Evolutionary conservation across 2,113 vertebrate species (phyloP), one percentile per base, ranked within the genome.

Genomic region (Paracanthobrama guichenoti): DNA sequence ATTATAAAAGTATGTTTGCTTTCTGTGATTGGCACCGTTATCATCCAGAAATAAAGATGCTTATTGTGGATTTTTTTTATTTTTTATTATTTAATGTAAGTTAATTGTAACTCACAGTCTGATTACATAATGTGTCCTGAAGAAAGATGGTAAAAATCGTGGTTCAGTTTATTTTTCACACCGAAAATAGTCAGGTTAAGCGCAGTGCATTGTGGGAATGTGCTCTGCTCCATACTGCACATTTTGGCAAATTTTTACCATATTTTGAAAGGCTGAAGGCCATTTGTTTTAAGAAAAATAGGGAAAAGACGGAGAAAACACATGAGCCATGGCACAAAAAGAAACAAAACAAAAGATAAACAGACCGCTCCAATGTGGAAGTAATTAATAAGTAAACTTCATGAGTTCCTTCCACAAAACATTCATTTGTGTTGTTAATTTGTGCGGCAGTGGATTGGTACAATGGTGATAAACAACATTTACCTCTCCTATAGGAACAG

Each of bases 391-490:
- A 44, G 67, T n/a, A 24, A 72, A 72, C 69, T 72, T 46, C 11
- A 31, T 24, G 6, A 72, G 22, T 44, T 67, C 31, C 11, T 39
- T 79, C 82, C 35, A 73, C 74, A 79, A 64, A 86, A 85, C 46
- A 76, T 76, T 53, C 28, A 83, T 86, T 77, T 42, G 42, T 79
- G 62, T 39, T 82, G 80, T 39, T 78, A 16, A 50, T 86, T 82
- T 64, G 28, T 74, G 44, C 20, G 10, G 39, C 20, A 12, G 1
- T 59, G 48, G 26, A 55, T 86, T 83, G n/a, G 57, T 3, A 0
- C 24, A 26, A 16, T 16, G 7, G 24, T 64, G 39, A 78, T 39
- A 83, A 82, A 72, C 72, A 83, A 46, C 44, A 7, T 69, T 77
- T 79, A 59, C 50, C 3, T 50, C 39, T 79, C 62, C 35, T 59